phyloP scores from a whole-genome alignment of 2,888 invertebrate species.

The Cyaniris semiargus region DNA sequence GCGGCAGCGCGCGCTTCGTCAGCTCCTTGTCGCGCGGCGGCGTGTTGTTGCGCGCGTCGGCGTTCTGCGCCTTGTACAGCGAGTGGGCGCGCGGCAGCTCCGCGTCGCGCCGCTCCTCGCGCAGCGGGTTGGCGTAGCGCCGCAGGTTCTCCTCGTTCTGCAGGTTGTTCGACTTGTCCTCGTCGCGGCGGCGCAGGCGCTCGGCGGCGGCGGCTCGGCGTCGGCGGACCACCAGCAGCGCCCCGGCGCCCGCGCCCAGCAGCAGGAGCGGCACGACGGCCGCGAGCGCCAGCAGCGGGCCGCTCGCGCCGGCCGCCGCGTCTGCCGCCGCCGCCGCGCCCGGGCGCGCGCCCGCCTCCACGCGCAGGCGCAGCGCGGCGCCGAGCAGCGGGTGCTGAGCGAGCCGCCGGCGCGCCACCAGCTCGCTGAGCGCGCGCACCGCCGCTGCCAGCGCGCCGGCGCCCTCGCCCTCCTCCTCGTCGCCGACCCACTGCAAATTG shows the following conservation, averaged over 20 bases:
- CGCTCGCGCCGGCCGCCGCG: slow-evolving; percentile 81
- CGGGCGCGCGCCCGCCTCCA: slow-evolving; percentile 48
- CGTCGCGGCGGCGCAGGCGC: slow-evolving; percentile 85
- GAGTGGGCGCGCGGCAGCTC: slow-evolving; percentile 81
- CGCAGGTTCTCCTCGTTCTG: slow-evolving; percentile 95
- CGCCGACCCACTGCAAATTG: slow-evolving; percentile 63
- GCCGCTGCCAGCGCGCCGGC: slow-evolving; percentile 57
- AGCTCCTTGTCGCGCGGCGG: slow-evolving; percentile 86
- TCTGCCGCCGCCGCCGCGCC: slow-evolving; percentile 80
- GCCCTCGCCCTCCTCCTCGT: slow-evolving; percentile 59
- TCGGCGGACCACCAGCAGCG: slow-evolving; percentile 46
- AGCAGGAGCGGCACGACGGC: slow-evolving; percentile 45
- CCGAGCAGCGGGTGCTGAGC: slow-evolving; percentile 66
- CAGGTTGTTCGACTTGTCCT: slow-evolving; percentile 94
- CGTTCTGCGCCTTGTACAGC: slow-evolving; percentile 91
- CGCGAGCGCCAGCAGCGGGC: slow-evolving; percentile 50
- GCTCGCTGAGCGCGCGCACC: slow-evolving; percentile 64
- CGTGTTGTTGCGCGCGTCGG: slow-evolving; percentile 91
- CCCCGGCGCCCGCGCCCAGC: slow-evolving; percentile 58
- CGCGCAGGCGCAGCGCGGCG: slow-evolving; percentile 64
- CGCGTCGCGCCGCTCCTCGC: slow-evolving; percentile 76
- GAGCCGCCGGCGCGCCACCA: slow-evolving; percentile 65
- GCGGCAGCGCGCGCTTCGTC: slow-evolving; percentile 84
- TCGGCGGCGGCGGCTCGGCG: slow-evolving; percentile 74
- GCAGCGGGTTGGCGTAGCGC: slow-evolving; percentile 89